These are phyloP conservation scores for Leptobrachium ailaonicum DNA, from an alignment of 2,113 vertebrate species.

Conservation along the genomic window DNA sequence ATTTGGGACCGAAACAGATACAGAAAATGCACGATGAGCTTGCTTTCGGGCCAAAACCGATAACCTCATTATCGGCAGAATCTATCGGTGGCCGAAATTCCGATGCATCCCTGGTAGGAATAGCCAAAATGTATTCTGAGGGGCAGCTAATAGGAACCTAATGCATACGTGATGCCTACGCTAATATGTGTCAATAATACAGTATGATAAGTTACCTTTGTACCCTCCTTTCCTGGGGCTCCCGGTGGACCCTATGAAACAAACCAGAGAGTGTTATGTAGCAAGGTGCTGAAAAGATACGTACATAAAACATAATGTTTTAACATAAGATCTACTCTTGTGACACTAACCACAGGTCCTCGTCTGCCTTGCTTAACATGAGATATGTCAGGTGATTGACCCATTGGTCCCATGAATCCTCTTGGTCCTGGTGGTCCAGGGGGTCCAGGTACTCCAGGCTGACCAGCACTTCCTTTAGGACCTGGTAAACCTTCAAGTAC, in stretches of 20 bases:
- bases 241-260: conserved; percentile 82
- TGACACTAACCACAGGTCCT: conserved; percentile 87
- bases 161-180: too few relatives aligned
- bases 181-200: too few relatives aligned
- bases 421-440: conserved; percentile 85
- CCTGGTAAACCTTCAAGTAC: conserved; percentile 79
- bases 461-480: conserved; percentile 81
- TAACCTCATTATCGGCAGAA: too few relatives aligned
- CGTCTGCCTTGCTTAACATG: conserved; percentile 91
- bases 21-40: too few relatives aligned
- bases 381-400: conserved; percentile 89
- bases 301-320: background rate
- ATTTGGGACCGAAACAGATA: too few relatives aligned
- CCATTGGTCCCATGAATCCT: conserved; percentile 93
- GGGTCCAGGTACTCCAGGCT: conserved; percentile 75
- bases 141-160: too few relatives aligned
- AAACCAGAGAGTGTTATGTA: conserved; percentile 38
- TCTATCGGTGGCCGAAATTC: too few relatives aligned
- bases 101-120: too few relatives aligned
- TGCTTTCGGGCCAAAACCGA: too few relatives aligned
- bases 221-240: conserved; percentile 85
- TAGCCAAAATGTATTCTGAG: too few relatives aligned
- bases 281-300: background rate
- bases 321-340: background rate
- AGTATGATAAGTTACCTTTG: conserved; percentile 74